Evolutionary conservation across 2,888 invertebrate species (phyloP).

Genomic region (Branchipolynoe longqiensis): DNA sequence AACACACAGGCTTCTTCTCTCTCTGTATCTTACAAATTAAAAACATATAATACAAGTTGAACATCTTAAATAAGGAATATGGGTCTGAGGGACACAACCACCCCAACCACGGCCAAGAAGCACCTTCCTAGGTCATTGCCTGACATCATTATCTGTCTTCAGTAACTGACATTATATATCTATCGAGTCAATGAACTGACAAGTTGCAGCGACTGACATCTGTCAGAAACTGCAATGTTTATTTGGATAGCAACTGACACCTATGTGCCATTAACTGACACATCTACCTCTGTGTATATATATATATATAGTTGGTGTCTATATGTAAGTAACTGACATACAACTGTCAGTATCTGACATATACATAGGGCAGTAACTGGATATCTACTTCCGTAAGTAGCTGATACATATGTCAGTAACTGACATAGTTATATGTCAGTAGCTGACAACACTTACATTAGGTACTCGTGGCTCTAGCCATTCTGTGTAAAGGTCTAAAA

Average conservation of each 20-base stretch:
- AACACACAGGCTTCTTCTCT: conserved; percentile 50
- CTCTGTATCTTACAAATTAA: conserved; percentile 57
- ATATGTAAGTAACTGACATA: conserved; percentile 5
- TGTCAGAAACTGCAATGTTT: neutral
- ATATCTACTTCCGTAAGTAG: conserved; percentile 3
- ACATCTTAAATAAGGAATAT: conserved; percentile 52
- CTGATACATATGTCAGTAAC: conserved; percentile 33
- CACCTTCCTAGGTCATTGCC: conserved; percentile 40
- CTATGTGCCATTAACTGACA: conserved; percentile 19
- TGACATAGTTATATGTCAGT: conserved; percentile 9
- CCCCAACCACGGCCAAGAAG: conserved; percentile 42
- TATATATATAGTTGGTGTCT: neutral
- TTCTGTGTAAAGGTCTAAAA: conserved; percentile 23
- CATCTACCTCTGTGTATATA: conserved; percentile 13
- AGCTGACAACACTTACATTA: conserved; percentile 1
- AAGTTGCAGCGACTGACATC: conserved; percentile 25
- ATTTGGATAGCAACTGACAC: conserved; percentile 15
- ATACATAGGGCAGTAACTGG: conserved; percentile 8
- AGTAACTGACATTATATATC: conserved; percentile 13
- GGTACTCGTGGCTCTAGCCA: conserved; percentile 6
- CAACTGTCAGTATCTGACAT: conserved; percentile 12
- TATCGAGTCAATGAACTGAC: conserved; percentile 3
- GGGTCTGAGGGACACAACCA: conserved; percentile 31
- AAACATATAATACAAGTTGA: conserved; percentile 55
- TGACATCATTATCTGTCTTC: conserved; percentile 31